phyloP scores from a whole-genome alignment of 2,888 invertebrate genomes.

The Drosophila aldrichi region DNA sequence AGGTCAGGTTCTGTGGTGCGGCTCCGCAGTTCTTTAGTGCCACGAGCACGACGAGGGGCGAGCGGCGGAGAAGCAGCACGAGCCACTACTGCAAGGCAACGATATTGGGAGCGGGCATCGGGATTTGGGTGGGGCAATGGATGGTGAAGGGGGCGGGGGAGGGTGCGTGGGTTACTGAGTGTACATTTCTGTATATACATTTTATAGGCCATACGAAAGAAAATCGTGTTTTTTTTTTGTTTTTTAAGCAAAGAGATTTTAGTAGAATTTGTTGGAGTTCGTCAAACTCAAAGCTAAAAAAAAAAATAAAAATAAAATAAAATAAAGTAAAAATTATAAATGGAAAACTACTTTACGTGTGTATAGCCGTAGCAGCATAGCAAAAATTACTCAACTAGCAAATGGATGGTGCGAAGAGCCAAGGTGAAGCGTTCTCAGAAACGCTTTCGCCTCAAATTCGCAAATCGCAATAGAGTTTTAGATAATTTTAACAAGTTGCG shows the following conservation, averaged over 20 bases:
- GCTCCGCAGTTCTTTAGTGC: conserved; percentile 84
- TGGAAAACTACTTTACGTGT: conserved; percentile 23
- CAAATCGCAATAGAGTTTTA: conserved; percentile 22
- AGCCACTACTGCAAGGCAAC: conserved; percentile 34
- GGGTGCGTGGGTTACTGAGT: conserved; percentile 45
- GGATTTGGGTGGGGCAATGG: conserved; percentile 18
- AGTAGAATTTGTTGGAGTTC: conserved; percentile 70
- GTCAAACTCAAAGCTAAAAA: conserved; percentile 29
- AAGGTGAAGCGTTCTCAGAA: neutral
- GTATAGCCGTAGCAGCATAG: conserved; percentile 39
- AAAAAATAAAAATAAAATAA: neutral
- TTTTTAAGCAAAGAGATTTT: conserved; percentile 35
- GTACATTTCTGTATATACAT: conserved; percentile 59
- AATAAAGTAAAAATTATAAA: conserved; percentile 2
- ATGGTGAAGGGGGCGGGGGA: conserved; percentile 10
- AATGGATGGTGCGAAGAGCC: conserved; percentile 31
- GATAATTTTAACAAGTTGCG: conserved; percentile 23
- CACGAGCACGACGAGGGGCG: conserved; percentile 76
- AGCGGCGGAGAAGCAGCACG: conserved; percentile 67
- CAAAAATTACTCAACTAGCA: conserved; percentile 44
- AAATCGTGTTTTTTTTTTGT: conserved; percentile 46
- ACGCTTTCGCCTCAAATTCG: conserved; percentile 13
- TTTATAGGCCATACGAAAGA: conserved; percentile 27
- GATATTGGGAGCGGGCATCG: conserved; percentile 26
- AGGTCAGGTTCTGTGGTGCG: conserved; percentile 85